Percentiles rank a stretch among this genome's conserved stretches.
Evolutionary conservation across 2,888 invertebrate species (phyloP).

Genomic region (Panopea generosa): DNA sequence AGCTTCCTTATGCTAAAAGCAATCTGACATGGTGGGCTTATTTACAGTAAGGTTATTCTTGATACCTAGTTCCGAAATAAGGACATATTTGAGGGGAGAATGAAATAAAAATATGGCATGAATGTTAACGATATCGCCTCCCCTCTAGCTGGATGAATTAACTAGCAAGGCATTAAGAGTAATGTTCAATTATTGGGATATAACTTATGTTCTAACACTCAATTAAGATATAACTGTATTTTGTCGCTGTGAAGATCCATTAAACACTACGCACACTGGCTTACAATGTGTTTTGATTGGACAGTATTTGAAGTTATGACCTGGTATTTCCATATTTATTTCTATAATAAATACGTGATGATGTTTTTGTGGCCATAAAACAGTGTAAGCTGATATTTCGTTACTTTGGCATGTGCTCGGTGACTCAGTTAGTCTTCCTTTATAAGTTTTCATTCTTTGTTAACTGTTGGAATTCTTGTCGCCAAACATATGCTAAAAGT

Average conservation of each 20-base stretch:
- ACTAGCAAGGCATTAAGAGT: too few species aligned
- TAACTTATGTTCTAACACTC: constrained; percentile 16
- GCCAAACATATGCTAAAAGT: neutral
- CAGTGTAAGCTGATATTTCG: constrained; percentile 5
- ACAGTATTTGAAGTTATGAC: constrained; percentile 5
- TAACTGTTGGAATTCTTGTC: neutral
- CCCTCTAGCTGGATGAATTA: too few species aligned
- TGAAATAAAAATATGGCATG: neutral
- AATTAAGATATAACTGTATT: constrained; percentile 8
- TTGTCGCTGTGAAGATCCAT: constrained; percentile 15
- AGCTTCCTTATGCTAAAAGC: constrained; percentile 47
- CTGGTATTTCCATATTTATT: constrained; percentile 47
- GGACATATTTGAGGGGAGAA: neutral
- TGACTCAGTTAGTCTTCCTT: neutral
- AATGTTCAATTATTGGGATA: too few species aligned
- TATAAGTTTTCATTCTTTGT: neutral
- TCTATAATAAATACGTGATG: constrained; percentile 39
- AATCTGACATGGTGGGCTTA: constrained; percentile 19
- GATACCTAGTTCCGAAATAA: neutral
- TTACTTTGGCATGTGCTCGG: constrained; percentile 4
- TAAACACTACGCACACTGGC: constrained; percentile 18
- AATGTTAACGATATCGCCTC: too few species aligned
- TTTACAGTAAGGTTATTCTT: neutral
- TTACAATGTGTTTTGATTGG: constrained; percentile 46
- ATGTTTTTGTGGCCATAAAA: constrained; percentile 40